phyloP scores from a whole-genome alignment of 2,888 invertebrate genomes.

The Lasioglossum figueresi region DNA sequence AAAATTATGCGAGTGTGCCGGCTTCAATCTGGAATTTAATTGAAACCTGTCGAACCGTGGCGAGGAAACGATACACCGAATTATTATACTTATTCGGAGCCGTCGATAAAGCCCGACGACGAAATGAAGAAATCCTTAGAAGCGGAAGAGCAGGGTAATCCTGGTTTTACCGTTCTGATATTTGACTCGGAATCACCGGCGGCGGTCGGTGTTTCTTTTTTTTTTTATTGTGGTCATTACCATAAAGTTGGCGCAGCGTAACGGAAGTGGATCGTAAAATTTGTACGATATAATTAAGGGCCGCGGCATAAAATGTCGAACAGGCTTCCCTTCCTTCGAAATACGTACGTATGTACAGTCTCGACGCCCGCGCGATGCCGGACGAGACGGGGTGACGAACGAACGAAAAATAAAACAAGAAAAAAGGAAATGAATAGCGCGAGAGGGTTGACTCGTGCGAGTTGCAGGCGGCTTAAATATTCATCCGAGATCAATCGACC shows the following conservation, averaged over 20 bases:
- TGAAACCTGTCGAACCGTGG: background rate
- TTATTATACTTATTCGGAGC: background rate
- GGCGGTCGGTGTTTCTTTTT: background rate
- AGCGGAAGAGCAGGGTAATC: background rate
- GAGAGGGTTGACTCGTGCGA: slow-evolving; percentile 38
- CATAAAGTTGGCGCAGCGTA: slow-evolving; percentile 24
- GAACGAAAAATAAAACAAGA: background rate
- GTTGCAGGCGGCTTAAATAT: slow-evolving; percentile 72
- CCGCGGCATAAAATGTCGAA: slow-evolving; percentile 22
- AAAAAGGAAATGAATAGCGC: slow-evolving; percentile 12
- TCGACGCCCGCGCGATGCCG: background rate
- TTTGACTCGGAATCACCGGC: slow-evolving; percentile 16
- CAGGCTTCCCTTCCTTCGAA: background rate
- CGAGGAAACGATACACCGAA: background rate
- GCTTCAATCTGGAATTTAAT: background rate
- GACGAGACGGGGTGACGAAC: background rate
- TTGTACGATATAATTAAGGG: slow-evolving; percentile 14
- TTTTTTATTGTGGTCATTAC: slow-evolving; percentile 18
- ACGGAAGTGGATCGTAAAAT: slow-evolving; percentile 17
- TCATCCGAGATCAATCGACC: slow-evolving; percentile 72
- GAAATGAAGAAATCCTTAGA: slow-evolving; percentile 5
- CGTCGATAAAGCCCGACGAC: background rate
- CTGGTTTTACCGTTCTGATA: slow-evolving; percentile 11
- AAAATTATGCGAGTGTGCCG: background rate
- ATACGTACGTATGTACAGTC: background rate